phyloP scores from a whole-genome alignment of 1,140 invertebrate species.

The Hormaphis cornu region DNA sequence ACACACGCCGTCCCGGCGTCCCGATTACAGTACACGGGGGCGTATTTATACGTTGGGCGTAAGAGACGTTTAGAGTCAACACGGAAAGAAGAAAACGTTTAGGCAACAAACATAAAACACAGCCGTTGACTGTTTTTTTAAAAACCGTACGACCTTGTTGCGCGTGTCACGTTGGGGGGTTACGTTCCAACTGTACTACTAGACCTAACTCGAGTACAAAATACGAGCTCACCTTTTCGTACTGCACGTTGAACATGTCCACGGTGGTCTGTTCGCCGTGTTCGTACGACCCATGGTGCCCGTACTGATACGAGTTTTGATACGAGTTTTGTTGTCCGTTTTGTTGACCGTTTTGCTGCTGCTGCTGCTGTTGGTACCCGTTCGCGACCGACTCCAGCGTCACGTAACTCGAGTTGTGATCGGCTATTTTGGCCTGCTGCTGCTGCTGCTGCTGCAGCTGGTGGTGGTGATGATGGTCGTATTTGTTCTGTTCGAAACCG shows the following conservation, averaged over 20 bases:
- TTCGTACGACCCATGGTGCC: constrained; percentile 7
- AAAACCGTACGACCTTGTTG: too few species aligned
- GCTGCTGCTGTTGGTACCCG: constrained; percentile 8
- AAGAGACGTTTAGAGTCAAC: too few species aligned
- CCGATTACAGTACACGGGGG: too few species aligned
- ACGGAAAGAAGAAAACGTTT: too few species aligned
- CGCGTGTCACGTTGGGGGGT: too few species aligned
- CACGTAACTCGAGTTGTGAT: not conserved
- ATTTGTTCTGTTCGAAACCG: constrained; percentile 14
- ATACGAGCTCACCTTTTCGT: not conserved
- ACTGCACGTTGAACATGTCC: not conserved
- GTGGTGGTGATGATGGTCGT: constrained; percentile 28
- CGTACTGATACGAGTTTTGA: not conserved
- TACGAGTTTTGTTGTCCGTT: constrained; percentile 1
- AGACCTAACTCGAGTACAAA: too few species aligned
- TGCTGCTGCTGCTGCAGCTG: constrained; percentile 4
- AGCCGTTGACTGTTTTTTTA: too few species aligned
- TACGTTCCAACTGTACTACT: too few species aligned
- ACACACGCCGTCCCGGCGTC: not conserved
- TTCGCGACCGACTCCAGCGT: not conserved
- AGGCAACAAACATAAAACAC: too few species aligned
- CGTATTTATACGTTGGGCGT: too few species aligned
- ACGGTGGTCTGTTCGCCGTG: not conserved
- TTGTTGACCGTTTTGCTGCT: not conserved
- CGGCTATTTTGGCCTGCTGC: not conserved